Conservation (phyloP, 2,888 invertebrate species). For the Pimpla rufipes region DNA sequence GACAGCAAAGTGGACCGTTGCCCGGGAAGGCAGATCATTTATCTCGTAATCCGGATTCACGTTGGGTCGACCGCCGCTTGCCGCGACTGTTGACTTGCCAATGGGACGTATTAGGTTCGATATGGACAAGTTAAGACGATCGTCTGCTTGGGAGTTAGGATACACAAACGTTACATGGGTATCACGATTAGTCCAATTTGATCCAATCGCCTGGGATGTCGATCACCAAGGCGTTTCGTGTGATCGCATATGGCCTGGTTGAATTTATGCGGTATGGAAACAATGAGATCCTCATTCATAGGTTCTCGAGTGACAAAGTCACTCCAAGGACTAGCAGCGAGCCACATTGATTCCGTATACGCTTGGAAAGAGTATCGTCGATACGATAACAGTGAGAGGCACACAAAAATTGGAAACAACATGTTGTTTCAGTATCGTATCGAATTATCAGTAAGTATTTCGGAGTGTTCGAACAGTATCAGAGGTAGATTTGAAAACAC, state of each 20-base stretch:
- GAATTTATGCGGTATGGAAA: background rate
- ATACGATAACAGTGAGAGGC: background rate
- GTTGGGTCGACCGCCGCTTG: too few species aligned
- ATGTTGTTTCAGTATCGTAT: background rate
- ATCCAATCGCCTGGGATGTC: background rate
- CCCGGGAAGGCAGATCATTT: slow-evolving; percentile 2
- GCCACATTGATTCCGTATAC: background rate
- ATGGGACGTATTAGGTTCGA: slow-evolving; percentile 8
- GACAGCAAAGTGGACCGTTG: background rate
- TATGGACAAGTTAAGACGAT: background rate
- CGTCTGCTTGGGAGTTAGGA: background rate
- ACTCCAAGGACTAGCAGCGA: background rate
- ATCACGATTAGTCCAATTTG: background rate
- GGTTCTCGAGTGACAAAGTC: background rate
- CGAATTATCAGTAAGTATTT: background rate
- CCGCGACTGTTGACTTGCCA: background rate
- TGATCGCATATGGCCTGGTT: background rate
- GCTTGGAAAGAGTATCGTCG: too few species aligned
- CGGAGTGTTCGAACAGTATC: too few species aligned
- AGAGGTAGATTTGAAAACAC: background rate
- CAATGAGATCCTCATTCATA: background rate
- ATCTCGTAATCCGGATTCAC: slow-evolving; percentile 10
- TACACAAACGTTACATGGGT: background rate
- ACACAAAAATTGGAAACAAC: background rate
- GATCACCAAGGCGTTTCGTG: too few species aligned